phyloP scores from a whole-genome alignment of 2,113 vertebrate genomes.

The Peromyscus californicus region DNA sequence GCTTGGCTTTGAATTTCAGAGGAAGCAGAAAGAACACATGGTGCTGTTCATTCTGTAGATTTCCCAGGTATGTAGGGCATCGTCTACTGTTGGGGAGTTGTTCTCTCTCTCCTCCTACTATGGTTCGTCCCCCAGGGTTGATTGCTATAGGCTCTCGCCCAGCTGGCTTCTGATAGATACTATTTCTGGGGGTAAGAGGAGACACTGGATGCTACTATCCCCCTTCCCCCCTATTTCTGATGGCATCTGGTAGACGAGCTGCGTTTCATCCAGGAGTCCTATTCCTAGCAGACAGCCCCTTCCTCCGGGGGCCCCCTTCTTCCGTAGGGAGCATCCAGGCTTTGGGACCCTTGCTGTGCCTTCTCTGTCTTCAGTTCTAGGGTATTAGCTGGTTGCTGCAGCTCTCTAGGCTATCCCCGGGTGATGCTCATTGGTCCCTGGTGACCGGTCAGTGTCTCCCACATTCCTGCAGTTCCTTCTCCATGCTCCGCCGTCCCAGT shows the following conservation, averaged over 20 bases:
- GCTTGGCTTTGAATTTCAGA: conserved; percentile 43
- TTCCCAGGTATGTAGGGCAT: not conserved
- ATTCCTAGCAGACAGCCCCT: not conserved
- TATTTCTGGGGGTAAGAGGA: not conserved
- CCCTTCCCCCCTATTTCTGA: not conserved
- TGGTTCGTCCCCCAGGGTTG: not conserved
- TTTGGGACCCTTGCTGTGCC: not conserved
- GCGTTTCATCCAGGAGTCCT: not conserved
- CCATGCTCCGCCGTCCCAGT: too few species aligned
- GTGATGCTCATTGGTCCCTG: not conserved
- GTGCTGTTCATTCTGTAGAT: not conserved
- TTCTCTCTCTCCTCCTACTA: not conserved
- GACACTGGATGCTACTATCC: too few species aligned
- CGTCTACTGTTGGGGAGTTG: rapidly evolving
- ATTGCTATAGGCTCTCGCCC: not conserved
- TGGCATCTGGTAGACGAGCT: not conserved
- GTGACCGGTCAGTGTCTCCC: not conserved
- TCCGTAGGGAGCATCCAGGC: not conserved
- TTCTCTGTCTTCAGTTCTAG: not conserved
- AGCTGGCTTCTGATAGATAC: not conserved
- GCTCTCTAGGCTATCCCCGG: not conserved
- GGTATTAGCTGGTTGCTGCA: not conserved
- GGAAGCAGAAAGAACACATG: not conserved
- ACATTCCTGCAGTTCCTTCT: not conserved
- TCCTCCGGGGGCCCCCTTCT: not conserved